A percentile compares a stretch with the other conserved stretches of the same genome.
Conservation (phyloP, 2,113 vertebrate genomes). For the Penelope pileata region DNA sequence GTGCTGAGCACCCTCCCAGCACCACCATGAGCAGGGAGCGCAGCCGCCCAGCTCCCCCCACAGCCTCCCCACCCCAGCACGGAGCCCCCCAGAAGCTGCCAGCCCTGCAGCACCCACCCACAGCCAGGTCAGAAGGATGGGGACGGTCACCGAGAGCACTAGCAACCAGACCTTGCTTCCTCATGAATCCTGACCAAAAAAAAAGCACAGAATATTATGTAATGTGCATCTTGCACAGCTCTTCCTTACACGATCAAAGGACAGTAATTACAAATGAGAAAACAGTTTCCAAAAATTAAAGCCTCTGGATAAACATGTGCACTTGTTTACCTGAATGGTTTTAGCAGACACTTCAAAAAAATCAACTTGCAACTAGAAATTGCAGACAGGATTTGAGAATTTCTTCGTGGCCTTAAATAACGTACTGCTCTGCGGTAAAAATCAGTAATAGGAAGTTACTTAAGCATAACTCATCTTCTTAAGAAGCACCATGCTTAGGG, state of each 20-base stretch:
- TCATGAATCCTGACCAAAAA: neutral
- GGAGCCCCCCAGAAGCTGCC: neutral
- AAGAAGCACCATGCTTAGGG: neutral
- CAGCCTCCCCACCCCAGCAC: neutral
- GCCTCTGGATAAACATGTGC: neutral
- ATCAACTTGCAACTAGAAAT: neutral
- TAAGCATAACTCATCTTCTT: neutral
- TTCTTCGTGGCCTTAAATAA: neutral
- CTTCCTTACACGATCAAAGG: neutral
- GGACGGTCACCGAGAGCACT: neutral
- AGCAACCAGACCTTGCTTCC: neutral
- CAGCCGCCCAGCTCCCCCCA: neutral
- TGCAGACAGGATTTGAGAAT: neutral
- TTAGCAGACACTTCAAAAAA: neutral
- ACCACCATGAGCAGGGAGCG: neutral
- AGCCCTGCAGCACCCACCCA: neutral
- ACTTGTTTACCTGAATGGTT: neutral
- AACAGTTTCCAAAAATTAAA: neutral
- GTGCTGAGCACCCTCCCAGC: fast-evolving
- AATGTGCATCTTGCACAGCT: neutral
- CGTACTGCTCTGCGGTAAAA: neutral
- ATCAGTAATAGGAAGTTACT: neutral
- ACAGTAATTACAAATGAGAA: neutral
- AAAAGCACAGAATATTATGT: neutral
- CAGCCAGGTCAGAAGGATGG: neutral